phyloP scores from a whole-genome alignment of 2,888 invertebrate species.

The Dryocosmus kuriphilus region DNA sequence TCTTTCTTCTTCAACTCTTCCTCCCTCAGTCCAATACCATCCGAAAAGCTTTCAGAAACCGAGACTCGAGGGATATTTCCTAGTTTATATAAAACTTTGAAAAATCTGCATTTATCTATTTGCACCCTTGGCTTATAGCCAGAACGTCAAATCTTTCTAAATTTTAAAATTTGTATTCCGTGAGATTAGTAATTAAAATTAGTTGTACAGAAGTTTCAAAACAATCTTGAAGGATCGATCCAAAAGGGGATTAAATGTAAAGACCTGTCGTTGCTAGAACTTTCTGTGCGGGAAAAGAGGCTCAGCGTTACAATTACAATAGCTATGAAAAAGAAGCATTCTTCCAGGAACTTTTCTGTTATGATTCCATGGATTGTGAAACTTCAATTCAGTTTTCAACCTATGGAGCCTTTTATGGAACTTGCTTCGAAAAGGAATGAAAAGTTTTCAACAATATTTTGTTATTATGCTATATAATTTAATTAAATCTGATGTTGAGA shows the following conservation, averaged over 20 bases:
- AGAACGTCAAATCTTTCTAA: not conserved
- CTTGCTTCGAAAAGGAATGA: constrained; percentile 8
- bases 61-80: constrained; percentile 1
- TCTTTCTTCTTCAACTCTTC: constrained; percentile 34
- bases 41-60: not conserved
- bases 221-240: not conserved
- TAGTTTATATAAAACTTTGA: not conserved
- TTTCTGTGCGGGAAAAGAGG: not conserved
- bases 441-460: constrained; percentile 11
- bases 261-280: not conserved
- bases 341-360: constrained; percentile 24
- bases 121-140: not conserved
- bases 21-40: not conserved
- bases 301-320: constrained; percentile 17
- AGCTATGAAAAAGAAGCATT: not conserved
- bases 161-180: no score
- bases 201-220: not conserved
- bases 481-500: no score
- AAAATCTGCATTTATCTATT: not conserved
- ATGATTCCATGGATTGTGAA: constrained; percentile 23
- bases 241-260: not conserved
- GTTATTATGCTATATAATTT: not conserved
- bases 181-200: not conserved
- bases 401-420: constrained; percentile 14
- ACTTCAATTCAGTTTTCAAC: constrained; percentile 21